phyloP scores from a whole-genome alignment of 23 tunicate genomes.

The Botrylloides violaceus region DNA sequence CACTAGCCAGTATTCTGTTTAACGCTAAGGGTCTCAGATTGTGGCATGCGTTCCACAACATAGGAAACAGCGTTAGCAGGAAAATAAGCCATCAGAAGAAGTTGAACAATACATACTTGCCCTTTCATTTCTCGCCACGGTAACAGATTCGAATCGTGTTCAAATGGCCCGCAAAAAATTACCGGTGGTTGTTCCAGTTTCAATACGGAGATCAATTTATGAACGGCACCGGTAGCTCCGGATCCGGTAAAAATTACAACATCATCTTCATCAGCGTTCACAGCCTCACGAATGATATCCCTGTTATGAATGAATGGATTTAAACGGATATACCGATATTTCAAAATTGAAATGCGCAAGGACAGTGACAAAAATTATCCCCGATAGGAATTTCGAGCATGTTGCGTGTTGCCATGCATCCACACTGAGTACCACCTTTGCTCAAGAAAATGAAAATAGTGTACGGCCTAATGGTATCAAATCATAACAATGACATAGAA shows the following conservation, averaged over 20 bases:
- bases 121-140: slow-evolving; percentile 29
- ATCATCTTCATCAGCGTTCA: slow-evolving; percentile 28
- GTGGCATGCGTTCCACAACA: too few relatives aligned
- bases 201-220: slow-evolving; percentile 20
- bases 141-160: slow-evolving; percentile 31
- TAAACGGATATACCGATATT: background rate
- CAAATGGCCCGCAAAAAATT: slow-evolving; percentile 34
- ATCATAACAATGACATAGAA: too few relatives aligned
- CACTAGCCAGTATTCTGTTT: too few relatives aligned
- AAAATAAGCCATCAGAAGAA: too few relatives aligned
- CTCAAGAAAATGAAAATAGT: too few relatives aligned
- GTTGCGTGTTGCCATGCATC: too few relatives aligned
- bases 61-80: too few relatives aligned
- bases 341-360: background rate
- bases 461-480: too few relatives aligned
- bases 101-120: too few relatives aligned
- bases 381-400: too few relatives aligned
- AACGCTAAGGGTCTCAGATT: too few relatives aligned
- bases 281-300: slow-evolving; percentile 25
- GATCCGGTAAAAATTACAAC: slow-evolving; percentile 33
- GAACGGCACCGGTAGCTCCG: slow-evolving; percentile 29
- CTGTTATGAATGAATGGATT: background rate
- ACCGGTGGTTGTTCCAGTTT: slow-evolving; percentile 25
- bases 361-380: background rate
- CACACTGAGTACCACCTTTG: too few relatives aligned